A percentile compares a stretch with the other conserved stretches of the same genome.
phyloP scores from a whole-genome alignment of 2,797 vertebrate species.

The Acridotheres tristis region DNA sequence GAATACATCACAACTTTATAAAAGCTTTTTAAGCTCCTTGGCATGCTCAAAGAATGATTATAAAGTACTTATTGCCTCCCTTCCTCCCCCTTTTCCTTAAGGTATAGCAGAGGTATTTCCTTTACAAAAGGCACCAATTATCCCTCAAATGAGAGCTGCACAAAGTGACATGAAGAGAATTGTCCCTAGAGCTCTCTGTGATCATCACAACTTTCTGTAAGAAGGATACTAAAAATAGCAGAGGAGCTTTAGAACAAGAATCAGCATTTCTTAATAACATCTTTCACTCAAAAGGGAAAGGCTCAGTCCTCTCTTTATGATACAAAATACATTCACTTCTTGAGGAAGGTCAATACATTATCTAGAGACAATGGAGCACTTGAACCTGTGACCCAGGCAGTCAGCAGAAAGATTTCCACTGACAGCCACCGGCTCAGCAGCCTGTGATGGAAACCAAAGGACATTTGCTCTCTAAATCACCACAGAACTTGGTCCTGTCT shows the following conservation, averaged over 20 bases:
- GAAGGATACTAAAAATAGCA: slow-evolving; percentile 12
- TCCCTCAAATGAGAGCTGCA: slow-evolving; percentile 43
- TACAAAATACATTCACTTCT: slow-evolving; percentile 49
- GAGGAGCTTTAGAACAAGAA: not conserved
- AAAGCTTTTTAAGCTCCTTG: slow-evolving; percentile 53
- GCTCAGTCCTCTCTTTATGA: slow-evolving; percentile 18
- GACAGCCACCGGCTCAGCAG: not conserved
- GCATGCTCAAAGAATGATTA: not conserved
- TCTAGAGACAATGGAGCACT: slow-evolving; percentile 31
- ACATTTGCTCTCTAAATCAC: not conserved
- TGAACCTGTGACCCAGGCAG: slow-evolving; percentile 45
- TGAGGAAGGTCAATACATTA: not conserved
- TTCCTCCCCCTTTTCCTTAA: not conserved
- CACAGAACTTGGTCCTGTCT: not conserved
- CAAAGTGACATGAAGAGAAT: not conserved
- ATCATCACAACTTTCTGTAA: not conserved
- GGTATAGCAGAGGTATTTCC: slow-evolving; percentile 25
- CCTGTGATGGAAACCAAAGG: not conserved
- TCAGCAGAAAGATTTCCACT: not conserved
- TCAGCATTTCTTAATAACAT: not conserved
- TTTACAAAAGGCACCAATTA: slow-evolving; percentile 71
- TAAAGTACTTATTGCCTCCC: not conserved
- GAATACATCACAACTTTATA: slow-evolving; percentile 55
- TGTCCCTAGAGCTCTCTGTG: slow-evolving; percentile 4
- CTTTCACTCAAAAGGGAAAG: slow-evolving; percentile 51